Evolutionary conservation across 2,113 vertebrate genomes (phyloP), one percentile per base, ranked within the genome.

Genomic region (Pica pica): DNA sequence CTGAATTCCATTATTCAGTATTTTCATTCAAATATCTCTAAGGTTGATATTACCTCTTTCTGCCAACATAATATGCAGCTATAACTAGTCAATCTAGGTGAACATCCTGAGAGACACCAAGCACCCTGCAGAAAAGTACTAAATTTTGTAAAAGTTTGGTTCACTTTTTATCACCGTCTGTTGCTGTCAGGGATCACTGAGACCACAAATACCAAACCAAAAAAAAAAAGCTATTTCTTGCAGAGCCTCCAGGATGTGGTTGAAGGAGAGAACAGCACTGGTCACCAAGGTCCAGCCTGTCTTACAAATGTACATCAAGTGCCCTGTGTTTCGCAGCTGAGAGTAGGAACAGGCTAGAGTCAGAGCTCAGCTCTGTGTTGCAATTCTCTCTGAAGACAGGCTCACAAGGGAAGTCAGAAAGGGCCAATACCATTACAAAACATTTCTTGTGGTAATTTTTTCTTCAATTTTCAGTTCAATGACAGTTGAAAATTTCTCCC

Each of bases 221-320:
- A 1, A 33, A 39, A 82, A 71, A 30, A 39, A 73, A 87, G 64
- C 2, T 53, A 19, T 74, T 86, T 89, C n/a, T 63, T 92, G 44
- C 27, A 23, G 55, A 27, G 27, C 73, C 74, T 89, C 33, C 27
- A 19, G 76, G 52, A 53, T 1, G 3, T 42, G 28, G 7, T 8
- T 49, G 16, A 74, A 67, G 22, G 46, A 33, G 76, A 85, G 14
- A 0, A 35, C 5, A 37, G 18, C 28, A 11, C n/a, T 37, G 35
- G 16, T 11, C 33, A 60, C 49, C 30, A 39, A 63, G 27, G 10
- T 59, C 35, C 50, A 71, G 9, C 7, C 27, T 9, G 19, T 37
- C 47, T 61, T n/a, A 76, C 21, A 82, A 69, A 20, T 2, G 11
- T 27, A 15, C 16, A 9, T 19, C 0, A 0, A 23, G 31, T 13